Evolutionary conservation across 2,797 vertebrate species (phyloP).

Genomic region (Zenarchopterus dispar): DNA sequence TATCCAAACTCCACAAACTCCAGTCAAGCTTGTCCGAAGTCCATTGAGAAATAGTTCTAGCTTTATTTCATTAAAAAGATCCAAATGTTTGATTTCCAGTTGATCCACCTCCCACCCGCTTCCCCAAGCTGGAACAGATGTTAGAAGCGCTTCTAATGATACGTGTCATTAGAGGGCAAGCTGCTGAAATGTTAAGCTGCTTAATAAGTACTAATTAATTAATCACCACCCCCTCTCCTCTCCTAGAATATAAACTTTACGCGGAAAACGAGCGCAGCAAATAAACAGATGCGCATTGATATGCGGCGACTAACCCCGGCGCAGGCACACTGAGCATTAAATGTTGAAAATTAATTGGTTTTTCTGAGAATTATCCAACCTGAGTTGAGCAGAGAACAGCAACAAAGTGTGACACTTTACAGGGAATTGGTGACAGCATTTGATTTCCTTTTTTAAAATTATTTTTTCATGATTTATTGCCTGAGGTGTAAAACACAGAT

Average conservation of each 20-base stretch:
- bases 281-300: constrained; percentile 43
- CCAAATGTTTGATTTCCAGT: background rate
- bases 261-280: constrained; percentile 28
- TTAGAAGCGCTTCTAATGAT: constrained; percentile 6
- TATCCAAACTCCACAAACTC: constrained; percentile 33
- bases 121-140: constrained; percentile 6
- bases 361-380: constrained; percentile 35
- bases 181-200: constrained; percentile 55
- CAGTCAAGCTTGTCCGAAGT: background rate
- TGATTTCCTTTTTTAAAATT: background rate
- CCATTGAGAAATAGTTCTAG: background rate
- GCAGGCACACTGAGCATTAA: constrained; percentile 14
- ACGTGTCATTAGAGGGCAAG: constrained; percentile 36
- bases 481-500: background rate
- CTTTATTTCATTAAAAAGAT: background rate
- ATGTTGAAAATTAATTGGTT: constrained; percentile 37
- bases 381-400: constrained; percentile 11
- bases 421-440: constrained; percentile 18
- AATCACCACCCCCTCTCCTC: constrained; percentile 32
- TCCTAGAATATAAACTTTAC: constrained; percentile 45
- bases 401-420: constrained; percentile 49
- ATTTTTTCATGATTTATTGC: background rate
- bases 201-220: constrained; percentile 67
- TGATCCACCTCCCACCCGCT: too few relatives aligned
- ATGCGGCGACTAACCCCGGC: constrained; percentile 16